Conservation (phyloP, 2,797 vertebrate species). For the Pipistrellus nathusii region DNA sequence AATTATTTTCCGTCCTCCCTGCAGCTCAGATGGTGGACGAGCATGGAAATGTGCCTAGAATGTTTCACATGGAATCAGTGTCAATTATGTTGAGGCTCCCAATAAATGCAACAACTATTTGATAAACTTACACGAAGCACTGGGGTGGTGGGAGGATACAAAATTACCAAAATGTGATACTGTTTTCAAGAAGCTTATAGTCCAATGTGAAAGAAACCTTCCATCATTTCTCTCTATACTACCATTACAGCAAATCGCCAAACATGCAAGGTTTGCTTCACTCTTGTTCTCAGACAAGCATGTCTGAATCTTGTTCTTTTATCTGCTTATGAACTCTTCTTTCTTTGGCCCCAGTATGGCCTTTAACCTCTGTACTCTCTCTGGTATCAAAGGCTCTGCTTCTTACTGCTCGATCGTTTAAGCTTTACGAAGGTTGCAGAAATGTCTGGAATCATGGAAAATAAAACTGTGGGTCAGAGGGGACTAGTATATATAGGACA, state of each 20-base stretch:
- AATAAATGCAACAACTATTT: slow-evolving; percentile 22
- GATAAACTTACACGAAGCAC: neutral
- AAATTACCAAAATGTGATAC: neutral
- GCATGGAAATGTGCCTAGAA: neutral
- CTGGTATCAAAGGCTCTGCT: neutral
- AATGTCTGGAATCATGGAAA: neutral
- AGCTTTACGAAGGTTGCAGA: neutral
- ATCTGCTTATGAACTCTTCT: neutral
- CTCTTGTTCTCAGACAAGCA: neutral
- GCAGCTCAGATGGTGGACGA: slow-evolving; percentile 25
- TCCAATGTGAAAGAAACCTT: neutral
- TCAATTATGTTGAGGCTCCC: neutral
- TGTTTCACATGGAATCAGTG: neutral
- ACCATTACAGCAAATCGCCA: neutral
- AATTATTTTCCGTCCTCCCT: slow-evolving; percentile 58
- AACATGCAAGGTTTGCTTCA: neutral
- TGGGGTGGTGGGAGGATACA: neutral
- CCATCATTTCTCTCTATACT: neutral
- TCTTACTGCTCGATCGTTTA: neutral
- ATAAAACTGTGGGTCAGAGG: neutral
- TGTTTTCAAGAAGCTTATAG: neutral
- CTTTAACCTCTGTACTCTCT: neutral
- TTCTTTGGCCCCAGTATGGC: neutral
- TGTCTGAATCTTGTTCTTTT: neutral
- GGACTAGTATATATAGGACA: neutral